Base-by-base conservation (phyloP, 92 coral and sea anemone species). In the Plumapathes pennacea region DNA sequence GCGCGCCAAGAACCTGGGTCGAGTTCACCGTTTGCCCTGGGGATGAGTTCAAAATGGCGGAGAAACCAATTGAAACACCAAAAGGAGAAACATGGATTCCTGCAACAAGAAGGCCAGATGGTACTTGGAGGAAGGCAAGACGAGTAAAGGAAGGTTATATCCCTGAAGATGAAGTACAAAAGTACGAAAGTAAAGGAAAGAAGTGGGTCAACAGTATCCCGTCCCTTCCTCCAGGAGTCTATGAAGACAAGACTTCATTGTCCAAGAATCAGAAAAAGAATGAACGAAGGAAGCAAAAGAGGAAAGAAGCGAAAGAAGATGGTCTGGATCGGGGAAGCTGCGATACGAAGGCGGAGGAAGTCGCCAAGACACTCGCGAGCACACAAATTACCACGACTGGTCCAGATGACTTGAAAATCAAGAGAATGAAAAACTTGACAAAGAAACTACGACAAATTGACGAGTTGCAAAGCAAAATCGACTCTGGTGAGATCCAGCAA, bases 41-140 rank as follows among this genome's bases (percentile, higher is more conserved):
- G n/a, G n/a, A n/a, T n/a, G n/a, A n/a, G n/a, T 78, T 32, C 81
- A 87, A 73, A 10, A 90, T 90, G 97, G 97, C 95, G 82, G 97
- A 82, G 36, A 72, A 55, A 9, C 14, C 26, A 0, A 32, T 40
- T 5, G 52, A 40, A 10, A 37, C n/a, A 12, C 12, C 32, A 9
- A 25, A 44, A 25, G 84, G 62, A 43, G 84, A 58, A 25, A 69
- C 83, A 22, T 92, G 98, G 98, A 89, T 92, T 77, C 94, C 98
- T 12, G 87, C 98, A 1, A 84, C 98, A 15, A 76, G 69, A 54
- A 60, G 98, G 44, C 94, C 96, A 18, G 98, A 92, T 60, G 98
- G 98, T 3, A 76, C 89, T n/a, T 92, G 98, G 98, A 82, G 98
- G 47, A 92, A 92, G 56, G 89, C 98, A 26, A 82, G 94, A 10